phyloP scores from a whole-genome alignment of 2,797 vertebrate genomes.

The Paramormyrops hopkinsi region DNA sequence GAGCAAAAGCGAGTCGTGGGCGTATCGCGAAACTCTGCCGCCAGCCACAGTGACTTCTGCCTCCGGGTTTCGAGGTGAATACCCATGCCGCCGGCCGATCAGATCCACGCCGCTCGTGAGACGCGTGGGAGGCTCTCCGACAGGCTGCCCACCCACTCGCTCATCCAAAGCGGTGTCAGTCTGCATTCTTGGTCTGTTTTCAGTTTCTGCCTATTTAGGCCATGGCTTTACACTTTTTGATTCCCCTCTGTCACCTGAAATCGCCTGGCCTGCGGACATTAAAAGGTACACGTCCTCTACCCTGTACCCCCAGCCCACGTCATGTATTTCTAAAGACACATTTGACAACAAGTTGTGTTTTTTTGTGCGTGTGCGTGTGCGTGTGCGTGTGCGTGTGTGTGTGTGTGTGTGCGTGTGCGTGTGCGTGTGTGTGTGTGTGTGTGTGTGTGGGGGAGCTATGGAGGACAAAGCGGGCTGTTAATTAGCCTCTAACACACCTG shows the following conservation, averaged over 20 bases:
- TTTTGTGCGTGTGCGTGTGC: neutral
- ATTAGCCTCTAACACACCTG: neutral
- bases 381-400: neutral
- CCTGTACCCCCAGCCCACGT: neutral
- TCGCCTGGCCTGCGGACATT: neutral
- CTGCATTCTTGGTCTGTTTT: neutral
- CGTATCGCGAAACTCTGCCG: neutral
- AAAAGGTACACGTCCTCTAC: neutral
- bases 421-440: neutral
- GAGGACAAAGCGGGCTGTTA: neutral
- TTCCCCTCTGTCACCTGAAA: neutral
- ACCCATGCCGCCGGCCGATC: neutral
- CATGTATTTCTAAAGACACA: neutral
- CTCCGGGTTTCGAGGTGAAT: neutral
- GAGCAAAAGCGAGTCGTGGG: neutral
- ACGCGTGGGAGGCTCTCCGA: neutral
- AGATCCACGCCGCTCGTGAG: neutral
- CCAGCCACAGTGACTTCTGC: neutral
- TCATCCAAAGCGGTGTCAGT: neutral
- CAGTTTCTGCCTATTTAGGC: conserved; percentile 3
- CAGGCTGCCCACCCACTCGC: neutral
- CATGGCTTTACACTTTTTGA: neutral
- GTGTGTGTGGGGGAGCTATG: neutral
- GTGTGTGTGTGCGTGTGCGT: neutral
- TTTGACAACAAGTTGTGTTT: neutral